Evolutionary conservation across 2,888 invertebrate genomes (phyloP).

Genomic region (Trissolcus japonicus): DNA sequence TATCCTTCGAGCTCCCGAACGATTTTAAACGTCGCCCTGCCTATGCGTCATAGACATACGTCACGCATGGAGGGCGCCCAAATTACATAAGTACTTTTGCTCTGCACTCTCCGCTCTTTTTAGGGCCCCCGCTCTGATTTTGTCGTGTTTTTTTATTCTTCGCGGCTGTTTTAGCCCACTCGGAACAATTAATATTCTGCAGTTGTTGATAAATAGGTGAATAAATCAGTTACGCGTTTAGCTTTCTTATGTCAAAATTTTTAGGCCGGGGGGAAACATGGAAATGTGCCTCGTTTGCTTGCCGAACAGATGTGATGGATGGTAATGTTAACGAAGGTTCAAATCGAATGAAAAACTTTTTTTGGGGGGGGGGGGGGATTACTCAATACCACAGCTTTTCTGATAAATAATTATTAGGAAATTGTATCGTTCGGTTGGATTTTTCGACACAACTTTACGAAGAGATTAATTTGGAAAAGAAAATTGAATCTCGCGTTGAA

Average conservation of each 20-base stretch:
- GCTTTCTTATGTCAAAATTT: constrained; percentile 5
- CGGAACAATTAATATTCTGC: background rate
- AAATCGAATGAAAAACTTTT: constrained; percentile 11
- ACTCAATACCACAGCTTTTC: too few species aligned
- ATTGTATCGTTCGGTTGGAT: background rate
- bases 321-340: constrained; percentile 37
- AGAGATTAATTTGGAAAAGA: too few species aligned
- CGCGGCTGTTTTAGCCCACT: background rate
- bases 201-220: constrained; percentile 19
- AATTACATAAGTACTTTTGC: constrained; percentile 25
- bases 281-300: constrained; percentile 12
- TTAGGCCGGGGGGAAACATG: too few species aligned
- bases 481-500: too few species aligned
- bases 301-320: constrained; percentile 31
- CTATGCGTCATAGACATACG: constrained; percentile 28
- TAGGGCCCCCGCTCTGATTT: background rate
- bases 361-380: too few species aligned
- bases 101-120: constrained; percentile 6
- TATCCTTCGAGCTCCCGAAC: constrained; percentile 30
- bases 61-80: constrained; percentile 21
- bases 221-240: constrained; percentile 21
- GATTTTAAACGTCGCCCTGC: constrained; percentile 33
- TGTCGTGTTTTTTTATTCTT: background rate
- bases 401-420: too few species aligned
- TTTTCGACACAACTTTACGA: background rate